Evolutionary conservation across 2,113 vertebrate genomes (phyloP), one percentile per base, ranked within the genome.

Genomic region (Rhynchomys soricoides): DNA sequence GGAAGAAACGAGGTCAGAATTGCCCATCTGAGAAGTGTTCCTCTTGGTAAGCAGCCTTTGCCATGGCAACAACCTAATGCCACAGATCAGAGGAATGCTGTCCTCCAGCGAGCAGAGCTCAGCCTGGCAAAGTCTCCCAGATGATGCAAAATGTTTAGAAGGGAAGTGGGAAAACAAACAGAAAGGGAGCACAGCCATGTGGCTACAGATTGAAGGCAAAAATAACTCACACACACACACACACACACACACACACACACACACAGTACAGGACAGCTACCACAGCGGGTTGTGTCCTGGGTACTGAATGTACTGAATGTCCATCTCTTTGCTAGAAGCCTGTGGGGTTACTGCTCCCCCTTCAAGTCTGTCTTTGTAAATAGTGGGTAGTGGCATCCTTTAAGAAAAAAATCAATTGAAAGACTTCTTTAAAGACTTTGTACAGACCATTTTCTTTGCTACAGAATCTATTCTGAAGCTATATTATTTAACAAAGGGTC

Each of bases 121-220:
- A 17, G 87, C 88, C 97, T 9, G 52, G 98, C 97, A 98, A 96
- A 71, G 86, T 75, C 66, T 98, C 98, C 98, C 98, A 94, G 77
- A 95, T 97, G 98, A 98, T 97, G 98, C 96, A 98, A 97, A 98
- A 97, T 97, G 96, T 98, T 98, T 98, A 98, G 97, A 98, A 94
- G 97, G 97, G 97, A 98, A 98, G 94, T 92, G 90, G 97, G 85
- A 95, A 98, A 98, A 97, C 95, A 98, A 98, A 98, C 97, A 98
- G 92, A 96, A 96, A 92, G 96, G 96, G 98, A 98, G 96, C 91
- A 34, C 93, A 87, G 97, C 57, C n/a, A 88, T 77, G 1, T 24
- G 34, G 57, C n/a, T 75, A 91, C 89, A 87, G 77, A 55, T 82
- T 10, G 75, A 95, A 96, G 91, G 86, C 86, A 95, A 82, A 92